These are phyloP conservation scores for Macropus fuliginosus DNA, from an alignment of 2,797 vertebrate species.

Conservation along the genomic window DNA sequence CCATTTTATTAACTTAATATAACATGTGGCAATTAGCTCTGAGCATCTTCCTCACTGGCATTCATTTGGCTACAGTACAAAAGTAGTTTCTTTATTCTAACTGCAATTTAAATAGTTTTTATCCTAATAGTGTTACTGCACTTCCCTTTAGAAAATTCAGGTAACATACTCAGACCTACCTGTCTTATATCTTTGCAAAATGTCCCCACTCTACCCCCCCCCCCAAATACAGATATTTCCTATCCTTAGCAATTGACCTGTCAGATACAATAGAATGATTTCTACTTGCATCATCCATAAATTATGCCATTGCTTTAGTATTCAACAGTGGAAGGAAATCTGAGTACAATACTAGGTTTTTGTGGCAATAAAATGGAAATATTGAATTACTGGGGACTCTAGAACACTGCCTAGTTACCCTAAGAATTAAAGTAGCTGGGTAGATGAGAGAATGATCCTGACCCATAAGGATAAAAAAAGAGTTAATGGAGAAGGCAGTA, in stretches of 20 bases:
- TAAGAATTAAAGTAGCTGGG: background rate
- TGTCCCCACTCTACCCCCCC: background rate
- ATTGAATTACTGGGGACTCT: background rate
- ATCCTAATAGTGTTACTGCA: background rate
- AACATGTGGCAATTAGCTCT: background rate
- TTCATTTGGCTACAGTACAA: background rate
- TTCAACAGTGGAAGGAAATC: background rate
- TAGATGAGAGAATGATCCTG: background rate
- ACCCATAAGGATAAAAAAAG: background rate
- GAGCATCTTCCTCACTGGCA: background rate
- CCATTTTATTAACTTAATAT: conserved; percentile 8
- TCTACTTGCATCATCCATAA: background rate
- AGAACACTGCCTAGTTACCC: background rate
- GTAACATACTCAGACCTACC: background rate
- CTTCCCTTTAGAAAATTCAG: background rate
- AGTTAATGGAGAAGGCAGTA: background rate
- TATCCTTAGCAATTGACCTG: background rate
- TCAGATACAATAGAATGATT: background rate
- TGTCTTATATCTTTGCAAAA: background rate
- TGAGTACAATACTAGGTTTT: background rate
- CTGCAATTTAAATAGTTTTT: background rate
- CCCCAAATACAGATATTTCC: background rate
- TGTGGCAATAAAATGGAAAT: background rate
- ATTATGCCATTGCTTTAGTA: background rate
- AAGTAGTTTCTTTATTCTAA: background rate